Conservation (phyloP, 2,888 invertebrate species). For the Orthosia incerta region DNA sequence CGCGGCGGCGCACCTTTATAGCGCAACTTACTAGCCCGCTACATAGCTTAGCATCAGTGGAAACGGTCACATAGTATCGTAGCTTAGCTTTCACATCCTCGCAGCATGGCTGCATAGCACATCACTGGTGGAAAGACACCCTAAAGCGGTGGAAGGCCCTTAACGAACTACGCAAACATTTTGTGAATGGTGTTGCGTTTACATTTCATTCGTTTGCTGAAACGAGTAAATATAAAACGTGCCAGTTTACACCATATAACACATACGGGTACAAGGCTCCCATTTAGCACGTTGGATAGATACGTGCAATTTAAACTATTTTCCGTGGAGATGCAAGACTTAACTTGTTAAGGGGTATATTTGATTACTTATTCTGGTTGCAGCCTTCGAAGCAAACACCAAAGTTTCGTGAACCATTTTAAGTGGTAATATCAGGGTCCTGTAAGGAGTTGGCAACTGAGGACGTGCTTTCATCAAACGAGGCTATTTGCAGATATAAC, state of each 20-base stretch:
- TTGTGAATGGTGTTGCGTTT: not conserved
- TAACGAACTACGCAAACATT: slow-evolving; percentile 4
- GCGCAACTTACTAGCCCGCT: too few relatives aligned
- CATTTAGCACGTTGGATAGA: slow-evolving; percentile 19
- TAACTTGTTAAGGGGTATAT: slow-evolving; percentile 27
- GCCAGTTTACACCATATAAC: slow-evolving; percentile 12
- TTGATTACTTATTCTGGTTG: slow-evolving; percentile 56
- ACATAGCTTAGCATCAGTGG: too few relatives aligned
- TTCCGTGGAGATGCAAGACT: slow-evolving; percentile 24
- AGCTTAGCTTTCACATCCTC: too few relatives aligned
- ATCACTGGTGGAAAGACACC: too few relatives aligned
- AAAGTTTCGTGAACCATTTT: slow-evolving; percentile 64
- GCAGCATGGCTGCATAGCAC: too few relatives aligned
- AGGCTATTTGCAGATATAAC: slow-evolving; percentile 31
- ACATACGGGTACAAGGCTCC: slow-evolving; percentile 8
- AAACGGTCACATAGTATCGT: too few relatives aligned
- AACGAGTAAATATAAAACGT: slow-evolving; percentile 34
- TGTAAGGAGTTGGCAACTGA: slow-evolving; percentile 34
- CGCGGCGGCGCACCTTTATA: too few relatives aligned
- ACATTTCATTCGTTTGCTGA: not conserved
- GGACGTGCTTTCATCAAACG: slow-evolving; percentile 55
- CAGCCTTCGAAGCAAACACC: slow-evolving; percentile 46
- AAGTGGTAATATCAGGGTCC: slow-evolving; percentile 50
- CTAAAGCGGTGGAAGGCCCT: too few relatives aligned
- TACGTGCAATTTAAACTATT: slow-evolving; percentile 40